Conservation (phyloP, 1,140 invertebrate species). For the Conopomorpha cramerella region DNA sequence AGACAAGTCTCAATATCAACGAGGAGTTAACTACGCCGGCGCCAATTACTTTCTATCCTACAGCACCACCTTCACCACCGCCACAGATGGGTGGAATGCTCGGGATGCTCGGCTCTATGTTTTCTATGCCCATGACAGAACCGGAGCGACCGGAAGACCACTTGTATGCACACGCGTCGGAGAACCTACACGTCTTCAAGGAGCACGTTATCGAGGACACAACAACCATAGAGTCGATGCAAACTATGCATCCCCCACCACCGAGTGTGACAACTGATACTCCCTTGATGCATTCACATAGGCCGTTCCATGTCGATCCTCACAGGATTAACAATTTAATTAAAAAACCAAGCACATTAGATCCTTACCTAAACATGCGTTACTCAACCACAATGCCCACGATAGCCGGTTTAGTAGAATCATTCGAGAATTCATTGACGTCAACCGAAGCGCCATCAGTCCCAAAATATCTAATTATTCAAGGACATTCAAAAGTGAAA, state of each 20-base stretch:
- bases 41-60: constrained; percentile 7
- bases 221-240: constrained; percentile 39
- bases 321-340: constrained; percentile 23
- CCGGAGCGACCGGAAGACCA: constrained; percentile 38
- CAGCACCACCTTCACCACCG: constrained; percentile 14
- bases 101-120: constrained; percentile 42
- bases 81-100: too few species aligned
- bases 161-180: constrained; percentile 44
- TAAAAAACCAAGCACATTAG: constrained; percentile 29
- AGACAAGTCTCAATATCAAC: constrained; percentile 14
- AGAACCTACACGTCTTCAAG: constrained; percentile 36
- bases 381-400: constrained; percentile 39
- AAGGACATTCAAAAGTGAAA: constrained; percentile 82
- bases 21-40: constrained; percentile 14
- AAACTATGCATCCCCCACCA: constrained; percentile 55
- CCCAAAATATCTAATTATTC: constrained; percentile 78
- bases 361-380: constrained; percentile 47
- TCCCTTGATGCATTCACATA: constrained; percentile 23
- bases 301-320: constrained; percentile 28
- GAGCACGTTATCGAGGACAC: constrained; percentile 18
- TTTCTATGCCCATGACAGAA: constrained; percentile 42
- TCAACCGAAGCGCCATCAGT: constrained; percentile 65
- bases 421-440: constrained; percentile 68
- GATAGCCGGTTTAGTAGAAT: constrained; percentile 54
- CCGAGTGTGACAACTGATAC: constrained; percentile 26